Evolutionary conservation across 1,140 invertebrate species (phyloP), one percentile per base, ranked within the genome.

Genomic region (Holcopasites calliopsidis): DNA sequence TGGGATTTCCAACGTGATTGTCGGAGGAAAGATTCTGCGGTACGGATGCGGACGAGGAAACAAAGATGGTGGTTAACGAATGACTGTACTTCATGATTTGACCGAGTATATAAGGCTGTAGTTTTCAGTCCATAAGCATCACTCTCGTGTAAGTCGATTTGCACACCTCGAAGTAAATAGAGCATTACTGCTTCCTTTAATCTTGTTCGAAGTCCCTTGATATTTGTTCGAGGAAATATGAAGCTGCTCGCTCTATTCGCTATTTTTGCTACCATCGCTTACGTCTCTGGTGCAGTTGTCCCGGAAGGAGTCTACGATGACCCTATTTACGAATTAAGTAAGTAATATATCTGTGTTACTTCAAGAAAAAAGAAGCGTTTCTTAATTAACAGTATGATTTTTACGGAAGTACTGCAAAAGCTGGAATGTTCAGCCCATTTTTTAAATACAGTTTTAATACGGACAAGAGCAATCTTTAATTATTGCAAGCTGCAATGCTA

Each of bases 281-380:
- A 11, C 31, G 50, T 49, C 6, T 69, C 28, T 2, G 58, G 55
- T 0, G 33, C 26, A 0, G 16, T 3, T 11, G 4, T n/a, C 1
- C 21, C 55, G 1, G 7, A 60, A 16, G 44, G 0, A 16, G 11
- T 66, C n/a, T 78, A 80, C 40, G 79, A 74, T 21, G 79, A 31
- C 16, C 64, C 76, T 31, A 50, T 38, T 57, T 69, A 75, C n/a
- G 64, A 80, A 57, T 11, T 78, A 13, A 23, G 79, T 80, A 52
- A 78, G 60, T 31, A 35, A 31, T 35, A 23, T 23, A 55, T 18
- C 26, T 38, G 21, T 13, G n/a, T n/a, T 33, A 5, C 3, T 16
- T n/a, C 16, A 13, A 2, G 31, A 47, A n/a, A 47, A 11, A 18
- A 47, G n/a, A 18, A 5, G n/a, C 1, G n/a, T 47, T 8, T 47